Conservation (phyloP, 2,888 invertebrate genomes). For the Caenorhabditis becei region DNA sequence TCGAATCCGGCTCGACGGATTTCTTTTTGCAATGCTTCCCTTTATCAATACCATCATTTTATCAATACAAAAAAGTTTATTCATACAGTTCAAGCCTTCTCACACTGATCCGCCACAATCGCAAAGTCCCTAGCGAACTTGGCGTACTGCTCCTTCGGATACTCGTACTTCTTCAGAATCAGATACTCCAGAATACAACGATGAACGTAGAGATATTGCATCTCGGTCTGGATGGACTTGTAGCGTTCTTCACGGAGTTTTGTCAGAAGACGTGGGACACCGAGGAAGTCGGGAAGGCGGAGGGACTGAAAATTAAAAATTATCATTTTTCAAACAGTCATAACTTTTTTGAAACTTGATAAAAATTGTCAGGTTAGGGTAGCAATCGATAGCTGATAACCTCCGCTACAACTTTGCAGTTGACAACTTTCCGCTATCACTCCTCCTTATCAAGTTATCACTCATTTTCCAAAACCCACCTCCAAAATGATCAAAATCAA, state of each 20-base stretch:
- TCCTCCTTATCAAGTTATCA: too few species aligned
- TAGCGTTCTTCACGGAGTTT: constrained; percentile 62
- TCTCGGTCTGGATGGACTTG: constrained; percentile 61
- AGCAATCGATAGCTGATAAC: too few species aligned
- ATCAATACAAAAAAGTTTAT: too few species aligned
- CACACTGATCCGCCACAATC: not conserved
- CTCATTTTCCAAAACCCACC: not conserved
- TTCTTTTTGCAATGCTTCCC: too few species aligned
- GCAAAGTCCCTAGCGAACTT: constrained; percentile 27
- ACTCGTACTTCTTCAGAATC: constrained; percentile 20
- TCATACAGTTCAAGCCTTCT: constrained; percentile 1
- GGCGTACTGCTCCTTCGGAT: constrained; percentile 19
- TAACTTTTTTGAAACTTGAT: too few species aligned
- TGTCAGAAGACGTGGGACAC: constrained; percentile 46
- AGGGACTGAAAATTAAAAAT: constrained; percentile 1
- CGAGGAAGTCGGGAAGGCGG: constrained; percentile 31
- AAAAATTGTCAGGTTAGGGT: too few species aligned
- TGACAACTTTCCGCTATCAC: too few species aligned
- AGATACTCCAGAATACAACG: constrained; percentile 68
- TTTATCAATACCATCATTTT: too few species aligned
- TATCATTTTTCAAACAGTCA: too few species aligned
- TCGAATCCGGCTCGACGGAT: constrained; percentile 73
- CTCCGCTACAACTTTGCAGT: too few species aligned
- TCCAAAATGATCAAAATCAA: constrained; percentile 51
- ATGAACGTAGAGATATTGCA: constrained; percentile 72